Percentiles rank a stretch among this genome's conserved stretches.
These are phyloP conservation scores for Phaonia tiefii DNA, from an alignment of 2,888 invertebrate genomes.

Conservation along the genomic window DNA sequence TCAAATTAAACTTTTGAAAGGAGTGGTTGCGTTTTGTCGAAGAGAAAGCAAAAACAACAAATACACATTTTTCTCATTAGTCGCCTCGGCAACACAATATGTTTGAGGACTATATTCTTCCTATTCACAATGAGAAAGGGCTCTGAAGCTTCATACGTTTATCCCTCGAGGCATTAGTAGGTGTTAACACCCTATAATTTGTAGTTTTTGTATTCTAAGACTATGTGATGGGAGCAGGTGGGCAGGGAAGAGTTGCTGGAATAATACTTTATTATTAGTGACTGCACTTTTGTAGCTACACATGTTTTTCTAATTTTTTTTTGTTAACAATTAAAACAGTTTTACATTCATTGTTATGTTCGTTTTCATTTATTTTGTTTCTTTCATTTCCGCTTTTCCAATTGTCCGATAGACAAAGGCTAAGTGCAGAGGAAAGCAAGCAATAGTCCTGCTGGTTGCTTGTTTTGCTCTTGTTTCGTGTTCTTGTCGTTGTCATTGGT, in stretches of 20 bases:
- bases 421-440: conserved; percentile 20
- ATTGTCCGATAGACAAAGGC: conserved; percentile 43
- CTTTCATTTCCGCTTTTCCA: conserved; percentile 45
- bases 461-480: not conserved
- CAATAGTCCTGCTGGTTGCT: conserved; percentile 13
- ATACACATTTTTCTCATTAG: not conserved
- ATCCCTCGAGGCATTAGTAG: not conserved
- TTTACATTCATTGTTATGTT: conserved; percentile 54
- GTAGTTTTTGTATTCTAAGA: not conserved
- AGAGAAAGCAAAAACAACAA: not conserved
- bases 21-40: conserved; percentile 12
- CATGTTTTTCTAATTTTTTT: not conserved
- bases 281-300: conserved; percentile 5
- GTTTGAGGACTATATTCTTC: not conserved
- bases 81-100: not conserved
- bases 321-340: conserved; percentile 63
- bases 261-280: conserved; percentile 2
- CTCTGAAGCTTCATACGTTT: not conserved
- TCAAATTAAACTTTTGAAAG: conserved; percentile 28
- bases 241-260: not conserved
- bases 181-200: conserved; percentile 27
- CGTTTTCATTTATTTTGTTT: conserved; percentile 17
- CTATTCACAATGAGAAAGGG: not conserved
- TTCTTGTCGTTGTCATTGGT: conserved; percentile 10
- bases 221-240: not conserved